Percentiles rank a stretch among this genome's conserved stretches.
These are phyloP conservation scores for Aporrectodea caliginosa DNA, from an alignment of 1,140 invertebrate genomes.

Conservation along the genomic window DNA sequence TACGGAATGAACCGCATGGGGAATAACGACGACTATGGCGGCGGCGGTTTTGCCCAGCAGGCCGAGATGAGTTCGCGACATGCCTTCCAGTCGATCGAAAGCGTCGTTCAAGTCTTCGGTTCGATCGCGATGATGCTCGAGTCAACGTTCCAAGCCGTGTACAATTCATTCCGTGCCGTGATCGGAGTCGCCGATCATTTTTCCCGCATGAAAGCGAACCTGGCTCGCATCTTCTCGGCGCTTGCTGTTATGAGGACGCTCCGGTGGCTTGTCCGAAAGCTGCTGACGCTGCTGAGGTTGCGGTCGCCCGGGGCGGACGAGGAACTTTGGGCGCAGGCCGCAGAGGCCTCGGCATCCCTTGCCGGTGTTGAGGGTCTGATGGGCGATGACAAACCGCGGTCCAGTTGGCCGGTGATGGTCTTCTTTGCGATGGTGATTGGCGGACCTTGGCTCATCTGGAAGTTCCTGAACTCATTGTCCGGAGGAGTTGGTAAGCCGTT, in stretches of 20 bases:
- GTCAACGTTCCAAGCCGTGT: slow-evolving; percentile 86
- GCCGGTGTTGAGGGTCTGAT: background rate
- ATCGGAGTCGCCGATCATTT: slow-evolving; percentile 93
- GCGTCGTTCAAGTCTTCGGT: slow-evolving; percentile 81
- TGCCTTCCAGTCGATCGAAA: slow-evolving; percentile 91
- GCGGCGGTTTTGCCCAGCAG: slow-evolving; percentile 72
- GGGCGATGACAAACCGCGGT: slow-evolving; percentile 36
- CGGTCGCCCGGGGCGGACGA: slow-evolving; percentile 43
- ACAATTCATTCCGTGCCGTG: slow-evolving; percentile 89
- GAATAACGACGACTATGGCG: slow-evolving; percentile 36
- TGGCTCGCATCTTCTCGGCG: slow-evolving; percentile 69
- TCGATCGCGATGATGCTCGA: slow-evolving; percentile 95
- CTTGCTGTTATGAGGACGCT: slow-evolving; percentile 75
- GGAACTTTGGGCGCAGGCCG: slow-evolving; percentile 49
- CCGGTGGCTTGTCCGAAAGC: slow-evolving; percentile 73
- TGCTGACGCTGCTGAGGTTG: slow-evolving; percentile 65
- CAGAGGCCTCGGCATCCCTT: slow-evolving; percentile 24
- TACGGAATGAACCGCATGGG: slow-evolving; percentile 37
- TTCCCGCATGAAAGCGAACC: slow-evolving; percentile 72
- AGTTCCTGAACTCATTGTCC: slow-evolving; percentile 67
- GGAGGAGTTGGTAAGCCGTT: slow-evolving; percentile 58
- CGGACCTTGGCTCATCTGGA: slow-evolving; percentile 87
- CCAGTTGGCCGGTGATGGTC: slow-evolving; percentile 63
- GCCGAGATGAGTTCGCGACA: slow-evolving; percentile 84
- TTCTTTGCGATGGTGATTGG: slow-evolving; percentile 82